Evolutionary conservation across 2,797 vertebrate genomes (phyloP).

Genomic region (Catamblyrhynchus diadema): DNA sequence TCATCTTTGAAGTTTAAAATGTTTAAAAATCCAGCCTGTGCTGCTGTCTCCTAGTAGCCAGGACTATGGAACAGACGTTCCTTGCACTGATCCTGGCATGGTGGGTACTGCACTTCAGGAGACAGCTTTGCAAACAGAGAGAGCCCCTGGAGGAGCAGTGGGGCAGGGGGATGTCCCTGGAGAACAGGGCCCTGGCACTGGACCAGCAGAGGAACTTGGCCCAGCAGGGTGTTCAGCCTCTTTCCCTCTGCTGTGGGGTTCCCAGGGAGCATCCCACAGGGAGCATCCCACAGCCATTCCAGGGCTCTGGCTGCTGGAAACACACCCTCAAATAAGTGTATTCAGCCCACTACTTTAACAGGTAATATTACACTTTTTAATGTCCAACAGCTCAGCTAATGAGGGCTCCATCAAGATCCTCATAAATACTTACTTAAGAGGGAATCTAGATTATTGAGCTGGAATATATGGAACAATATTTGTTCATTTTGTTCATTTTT

Average conservation of each 20-base stretch:
- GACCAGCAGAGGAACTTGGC: not conserved
- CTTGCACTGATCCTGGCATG: not conserved
- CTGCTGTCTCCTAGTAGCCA: not conserved
- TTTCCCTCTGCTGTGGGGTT: accelerated
- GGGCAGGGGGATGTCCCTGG: not conserved
- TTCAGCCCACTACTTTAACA: not conserved
- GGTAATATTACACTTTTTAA: not conserved
- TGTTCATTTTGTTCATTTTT: not conserved
- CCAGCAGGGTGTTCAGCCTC: accelerated
- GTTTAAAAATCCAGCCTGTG: not conserved
- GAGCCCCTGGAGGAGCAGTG: not conserved
- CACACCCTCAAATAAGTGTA: not conserved
- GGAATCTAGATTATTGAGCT: not conserved
- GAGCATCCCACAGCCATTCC: accelerated
- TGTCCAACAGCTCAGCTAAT: not conserved
- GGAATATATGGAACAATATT: not conserved
- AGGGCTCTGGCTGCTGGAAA: not conserved
- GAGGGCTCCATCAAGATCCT: not conserved
- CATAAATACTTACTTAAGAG: not conserved
- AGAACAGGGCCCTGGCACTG: not conserved
- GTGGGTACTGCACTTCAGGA: not conserved
- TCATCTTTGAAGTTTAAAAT: not conserved
- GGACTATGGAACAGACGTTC: not conserved
- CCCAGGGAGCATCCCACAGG: not conserved
- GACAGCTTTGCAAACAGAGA: not conserved